Evolutionary conservation across 2,888 invertebrate species (phyloP), one percentile per base, ranked within the genome.

Genomic region (Stenchaetothrips biformis): DNA sequence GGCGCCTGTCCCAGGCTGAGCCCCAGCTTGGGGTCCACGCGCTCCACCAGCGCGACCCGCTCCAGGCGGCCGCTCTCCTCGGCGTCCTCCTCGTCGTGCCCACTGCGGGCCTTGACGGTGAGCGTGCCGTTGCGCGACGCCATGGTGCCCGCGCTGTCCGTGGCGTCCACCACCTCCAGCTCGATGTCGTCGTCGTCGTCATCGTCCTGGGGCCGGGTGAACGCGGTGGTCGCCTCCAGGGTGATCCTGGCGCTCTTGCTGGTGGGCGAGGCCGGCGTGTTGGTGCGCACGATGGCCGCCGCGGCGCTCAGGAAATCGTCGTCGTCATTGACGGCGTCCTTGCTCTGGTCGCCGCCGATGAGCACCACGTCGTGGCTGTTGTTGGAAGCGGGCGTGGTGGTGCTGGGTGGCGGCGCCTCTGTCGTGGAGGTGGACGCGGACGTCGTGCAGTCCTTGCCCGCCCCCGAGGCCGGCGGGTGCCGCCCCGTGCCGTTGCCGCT

Each of bases 51-150:
- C 21, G 67, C 67, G 67, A 74, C 67, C 67, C 67, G 7, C 67
- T 74, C 67, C 67, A 74, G 67, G 25, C 67, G 67, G 25, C 67
- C 67, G 67, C 67, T 74, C 67, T 74, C 67, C 67, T 74, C 67
- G 21, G 67, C 67, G 53, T 18, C 16, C 13, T 18, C 53, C 53
- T 53, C 53, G 53, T 13, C 53, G 16, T 18, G 53, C 53, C 53
- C 13, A 13, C 67, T 74, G 37, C 59, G 59, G 13, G 16, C 53
- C 16, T 18, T 13, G 25, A 74, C 67, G 9, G 67, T 74, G 7
- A 74, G 67, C 25, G 67, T 74, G 67, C 67, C 67, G 67, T 74
- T 74, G 21, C 67, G 21, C 21, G 67, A 21, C 7, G 67, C 67
- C 67, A 25, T 25, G 67, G 67, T 74, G 25, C 67, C 67, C 25